A percentile compares a stretch with the other conserved stretches of the same genome.
These are phyloP conservation scores for Acronicta psi DNA, from an alignment of 2,888 invertebrate species.

Conservation along the genomic window DNA sequence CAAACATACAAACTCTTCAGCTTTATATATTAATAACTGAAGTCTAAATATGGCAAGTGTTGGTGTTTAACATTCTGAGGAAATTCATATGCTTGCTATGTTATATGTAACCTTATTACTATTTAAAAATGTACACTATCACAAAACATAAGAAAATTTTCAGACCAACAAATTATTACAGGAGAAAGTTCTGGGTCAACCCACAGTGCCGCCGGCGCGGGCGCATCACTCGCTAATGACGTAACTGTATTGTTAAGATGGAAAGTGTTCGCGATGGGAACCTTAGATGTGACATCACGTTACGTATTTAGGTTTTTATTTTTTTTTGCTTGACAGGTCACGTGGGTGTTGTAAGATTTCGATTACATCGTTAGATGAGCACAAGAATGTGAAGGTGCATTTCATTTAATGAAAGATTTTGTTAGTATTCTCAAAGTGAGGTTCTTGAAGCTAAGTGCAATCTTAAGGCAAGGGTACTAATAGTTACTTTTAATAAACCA, in stretches of 20 bases:
- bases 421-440: background rate
- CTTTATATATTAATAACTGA: too few relatives aligned
- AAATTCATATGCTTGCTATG: too few relatives aligned
- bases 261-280: constrained; percentile 43
- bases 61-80: too few relatives aligned
- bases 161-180: constrained; percentile 3
- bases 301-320: constrained; percentile 41
- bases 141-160: background rate
- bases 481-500: too few relatives aligned
- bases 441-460: too few relatives aligned
- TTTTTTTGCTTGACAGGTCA: constrained; percentile 20
- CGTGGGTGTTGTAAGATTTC: constrained; percentile 33
- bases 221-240: background rate
- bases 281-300: constrained; percentile 41
- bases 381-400: background rate
- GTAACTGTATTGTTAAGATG: constrained; percentile 33
- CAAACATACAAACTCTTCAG: too few relatives aligned
- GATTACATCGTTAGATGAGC: constrained; percentile 21
- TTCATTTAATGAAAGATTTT: background rate
- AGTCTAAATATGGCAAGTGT: too few relatives aligned
- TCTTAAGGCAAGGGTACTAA: too few relatives aligned
- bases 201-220: constrained; percentile 40
- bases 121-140: too few relatives aligned
- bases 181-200: constrained; percentile 65
- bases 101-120: too few relatives aligned